A percentile compares a stretch with the other conserved stretches of the same genome.
Conservation (phyloP, 2,888 invertebrate species). For the Apeira syringaria region DNA sequence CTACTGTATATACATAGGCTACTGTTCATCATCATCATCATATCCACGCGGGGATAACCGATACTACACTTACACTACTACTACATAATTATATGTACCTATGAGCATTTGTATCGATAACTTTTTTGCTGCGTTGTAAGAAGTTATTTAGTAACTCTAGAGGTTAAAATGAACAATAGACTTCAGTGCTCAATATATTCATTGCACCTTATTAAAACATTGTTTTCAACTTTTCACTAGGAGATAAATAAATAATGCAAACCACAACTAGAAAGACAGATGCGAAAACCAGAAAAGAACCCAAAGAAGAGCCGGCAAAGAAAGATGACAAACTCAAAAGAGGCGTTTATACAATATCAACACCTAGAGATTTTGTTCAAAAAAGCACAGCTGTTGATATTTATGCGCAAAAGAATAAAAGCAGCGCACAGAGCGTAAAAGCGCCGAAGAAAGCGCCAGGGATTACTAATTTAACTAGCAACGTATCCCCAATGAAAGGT, state of each 20-base stretch:
- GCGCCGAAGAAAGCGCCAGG: conserved; percentile 53
- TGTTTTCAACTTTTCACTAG: too few relatives aligned
- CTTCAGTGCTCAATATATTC: too few relatives aligned
- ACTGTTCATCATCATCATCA: too few relatives aligned
- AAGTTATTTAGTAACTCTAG: too few relatives aligned
- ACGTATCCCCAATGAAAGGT: conserved; percentile 60
- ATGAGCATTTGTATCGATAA: too few relatives aligned
- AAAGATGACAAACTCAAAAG: conserved; percentile 58
- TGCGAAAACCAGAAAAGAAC: conserved; percentile 38
- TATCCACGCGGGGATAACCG: too few relatives aligned
- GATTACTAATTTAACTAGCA: conserved; percentile 30
- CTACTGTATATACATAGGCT: too few relatives aligned
- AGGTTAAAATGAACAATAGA: too few relatives aligned
- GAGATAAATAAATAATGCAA: conserved; percentile 40
- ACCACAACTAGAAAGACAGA: conserved; percentile 40
- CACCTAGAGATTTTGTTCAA: conserved; percentile 55
- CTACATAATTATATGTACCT: too few relatives aligned
- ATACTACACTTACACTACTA: too few relatives aligned
- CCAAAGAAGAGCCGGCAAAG: conserved; percentile 49
- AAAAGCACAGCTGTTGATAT: conserved; percentile 63
- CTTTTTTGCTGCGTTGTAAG: too few relatives aligned
- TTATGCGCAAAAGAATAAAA: conserved; percentile 55
- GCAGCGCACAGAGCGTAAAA: conserved; percentile 31
- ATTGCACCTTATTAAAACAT: too few relatives aligned
- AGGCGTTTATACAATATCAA: conserved; percentile 42